Percentiles rank a stretch among this genome's conserved stretches.
These are phyloP conservation scores for Parthenolecanium corni DNA, from an alignment of 2,888 invertebrate species.

Conservation along the genomic window DNA sequence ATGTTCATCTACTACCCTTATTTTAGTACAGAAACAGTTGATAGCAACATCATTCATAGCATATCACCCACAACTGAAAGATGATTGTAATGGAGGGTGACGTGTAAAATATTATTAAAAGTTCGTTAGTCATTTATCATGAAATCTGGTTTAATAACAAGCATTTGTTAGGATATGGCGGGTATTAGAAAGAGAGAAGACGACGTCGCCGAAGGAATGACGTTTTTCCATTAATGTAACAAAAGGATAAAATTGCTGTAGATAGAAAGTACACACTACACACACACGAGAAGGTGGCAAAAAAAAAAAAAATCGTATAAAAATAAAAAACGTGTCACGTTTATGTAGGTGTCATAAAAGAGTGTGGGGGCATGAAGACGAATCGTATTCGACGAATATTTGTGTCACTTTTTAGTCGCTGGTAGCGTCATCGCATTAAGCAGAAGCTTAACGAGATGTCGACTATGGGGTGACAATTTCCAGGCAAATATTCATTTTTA, in stretches of 20 bases:
- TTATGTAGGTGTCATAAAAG: too few species aligned
- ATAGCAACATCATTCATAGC: slow-evolving; percentile 16
- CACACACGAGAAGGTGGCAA: slow-evolving; percentile 3
- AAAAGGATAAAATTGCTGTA: slow-evolving; percentile 23
- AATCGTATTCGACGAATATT: too few species aligned
- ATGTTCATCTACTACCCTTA: too few species aligned
- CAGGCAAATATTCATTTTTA: too few species aligned
- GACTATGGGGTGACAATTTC: too few species aligned
- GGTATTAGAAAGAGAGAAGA: too few species aligned
- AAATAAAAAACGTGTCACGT: too few species aligned
- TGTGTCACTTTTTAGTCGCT: too few species aligned
- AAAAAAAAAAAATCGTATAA: background rate
- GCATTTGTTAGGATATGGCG: slow-evolving; percentile 22
- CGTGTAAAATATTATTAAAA: slow-evolving; percentile 21
- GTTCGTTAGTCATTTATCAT: slow-evolving; percentile 29
- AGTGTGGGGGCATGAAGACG: too few species aligned
- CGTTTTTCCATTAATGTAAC: slow-evolving; percentile 28
- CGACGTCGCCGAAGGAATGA: slow-evolving; percentile 12
- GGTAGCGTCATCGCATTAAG: too few species aligned
- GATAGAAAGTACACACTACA: slow-evolving; percentile 11
- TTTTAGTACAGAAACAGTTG: background rate
- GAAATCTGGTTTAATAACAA: slow-evolving; percentile 24
- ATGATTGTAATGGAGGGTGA: slow-evolving; percentile 19
- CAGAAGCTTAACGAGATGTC: too few species aligned
- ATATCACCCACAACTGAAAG: slow-evolving; percentile 7